These are phyloP conservation scores for Pocota personata DNA, from an alignment of 2,888 invertebrate species.

Conservation along the genomic window DNA sequence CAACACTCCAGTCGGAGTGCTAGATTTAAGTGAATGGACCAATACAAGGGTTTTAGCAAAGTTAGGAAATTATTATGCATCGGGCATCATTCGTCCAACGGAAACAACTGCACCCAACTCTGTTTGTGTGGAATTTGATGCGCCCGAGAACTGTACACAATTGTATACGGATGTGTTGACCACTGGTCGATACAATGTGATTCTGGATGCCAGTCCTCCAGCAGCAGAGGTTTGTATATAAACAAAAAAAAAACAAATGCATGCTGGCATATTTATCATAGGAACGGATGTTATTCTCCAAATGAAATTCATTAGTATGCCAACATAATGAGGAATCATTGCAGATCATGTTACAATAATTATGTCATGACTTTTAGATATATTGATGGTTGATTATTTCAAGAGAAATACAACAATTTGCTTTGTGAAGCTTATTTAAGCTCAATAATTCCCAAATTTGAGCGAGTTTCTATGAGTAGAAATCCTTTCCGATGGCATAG, in stretches of 20 bases:
- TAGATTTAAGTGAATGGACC: constrained; percentile 96
- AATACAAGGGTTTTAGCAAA: constrained; percentile 96
- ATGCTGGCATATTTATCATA: not conserved
- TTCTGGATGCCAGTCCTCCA: constrained; percentile 96
- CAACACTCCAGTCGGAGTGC: constrained; percentile 82
- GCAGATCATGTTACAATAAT: too few species aligned
- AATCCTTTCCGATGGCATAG: too few species aligned
- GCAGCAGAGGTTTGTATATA: constrained; percentile 87
- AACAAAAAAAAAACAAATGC: not conserved
- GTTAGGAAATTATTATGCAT: constrained; percentile 91
- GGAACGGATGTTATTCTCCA: too few species aligned
- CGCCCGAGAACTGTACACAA: constrained; percentile 87
- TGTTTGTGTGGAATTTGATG: constrained; percentile 92
- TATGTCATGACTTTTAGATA: too few species aligned
- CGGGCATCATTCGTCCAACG: constrained; percentile 93
- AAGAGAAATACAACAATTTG: too few species aligned
- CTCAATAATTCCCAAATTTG: too few species aligned
- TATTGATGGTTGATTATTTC: too few species aligned
- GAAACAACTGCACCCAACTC: constrained; percentile 87
- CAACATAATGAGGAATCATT: too few species aligned
- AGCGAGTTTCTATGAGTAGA: too few species aligned
- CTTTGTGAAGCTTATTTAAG: too few species aligned
- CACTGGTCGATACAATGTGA: constrained; percentile 92
- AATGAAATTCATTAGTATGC: too few species aligned
- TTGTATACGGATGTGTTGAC: constrained; percentile 91